Evolutionary conservation across 1,140 invertebrate species (phyloP).

Genomic region (Conus betulinus): DNA sequence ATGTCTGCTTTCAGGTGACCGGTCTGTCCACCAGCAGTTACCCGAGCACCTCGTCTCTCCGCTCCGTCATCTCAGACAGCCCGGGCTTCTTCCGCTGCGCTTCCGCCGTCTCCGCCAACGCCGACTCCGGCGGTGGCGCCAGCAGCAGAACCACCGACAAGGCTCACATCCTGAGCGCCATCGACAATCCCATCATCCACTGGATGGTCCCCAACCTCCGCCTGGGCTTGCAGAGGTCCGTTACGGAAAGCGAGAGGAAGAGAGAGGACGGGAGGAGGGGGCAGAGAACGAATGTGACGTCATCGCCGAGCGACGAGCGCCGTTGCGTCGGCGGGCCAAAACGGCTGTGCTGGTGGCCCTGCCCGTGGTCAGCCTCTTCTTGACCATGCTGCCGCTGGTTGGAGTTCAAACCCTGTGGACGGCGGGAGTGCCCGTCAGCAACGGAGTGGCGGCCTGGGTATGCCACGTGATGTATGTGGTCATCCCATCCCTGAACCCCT

Average conservation of each 20-base stretch:
- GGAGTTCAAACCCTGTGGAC: neutral
- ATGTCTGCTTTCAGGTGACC: neutral
- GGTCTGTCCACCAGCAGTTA: neutral
- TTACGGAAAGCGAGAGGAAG: neutral
- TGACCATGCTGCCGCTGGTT: conserved; percentile 21
- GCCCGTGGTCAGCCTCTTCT: conserved; percentile 13
- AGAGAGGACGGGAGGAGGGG: neutral
- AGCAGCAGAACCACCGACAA: neutral
- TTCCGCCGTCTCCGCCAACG: neutral
- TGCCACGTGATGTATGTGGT: conserved; percentile 4
- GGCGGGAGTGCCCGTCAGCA: neutral
- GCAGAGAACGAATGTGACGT: neutral
- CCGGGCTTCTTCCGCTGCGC: conserved; percentile 2
- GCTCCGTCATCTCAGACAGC: neutral
- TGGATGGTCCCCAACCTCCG: neutral
- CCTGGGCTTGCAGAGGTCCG: neutral
- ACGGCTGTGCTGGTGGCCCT: conserved; percentile 12
- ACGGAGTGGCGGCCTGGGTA: neutral
- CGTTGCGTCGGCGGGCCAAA: conserved; percentile 5
- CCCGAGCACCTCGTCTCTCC: neutral
- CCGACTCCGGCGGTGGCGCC: neutral
- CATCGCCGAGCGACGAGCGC: neutral
- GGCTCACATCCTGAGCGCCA: neutral
- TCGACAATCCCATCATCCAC: neutral
- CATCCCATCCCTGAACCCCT: conserved; percentile 10